phyloP scores from a whole-genome alignment of 2,888 invertebrate species.

The Apamea monoglypha region DNA sequence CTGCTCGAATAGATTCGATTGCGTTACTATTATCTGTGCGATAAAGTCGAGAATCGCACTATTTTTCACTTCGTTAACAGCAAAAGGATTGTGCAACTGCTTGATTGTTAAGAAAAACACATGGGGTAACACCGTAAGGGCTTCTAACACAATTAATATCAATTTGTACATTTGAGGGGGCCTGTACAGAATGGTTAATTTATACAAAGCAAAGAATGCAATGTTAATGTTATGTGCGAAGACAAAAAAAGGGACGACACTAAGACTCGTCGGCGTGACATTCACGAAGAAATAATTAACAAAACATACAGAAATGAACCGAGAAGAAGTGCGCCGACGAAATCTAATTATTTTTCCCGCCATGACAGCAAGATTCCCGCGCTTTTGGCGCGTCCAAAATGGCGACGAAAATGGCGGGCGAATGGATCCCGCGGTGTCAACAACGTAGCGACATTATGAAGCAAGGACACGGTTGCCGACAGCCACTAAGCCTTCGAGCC shows the following conservation, averaged over 20 bases:
- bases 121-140: slow-evolving; percentile 83
- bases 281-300: slow-evolving; percentile 86
- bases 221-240: too few relatives aligned
- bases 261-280: slow-evolving; percentile 73
- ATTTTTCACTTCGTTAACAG: slow-evolving; percentile 65
- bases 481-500: slow-evolving; percentile 85
- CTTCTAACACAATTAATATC: slow-evolving; percentile 89
- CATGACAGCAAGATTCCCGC: slow-evolving; percentile 87
- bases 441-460: slow-evolving; percentile 85
- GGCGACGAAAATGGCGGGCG: slow-evolving; percentile 76
- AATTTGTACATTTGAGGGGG: slow-evolving; percentile 83
- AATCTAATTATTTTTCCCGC: slow-evolving; percentile 89
- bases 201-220: slow-evolving; percentile 60
- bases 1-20: slow-evolving; percentile 69
- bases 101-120: slow-evolving; percentile 89
- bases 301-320: slow-evolving; percentile 88
- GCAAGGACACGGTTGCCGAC: slow-evolving; percentile 83
- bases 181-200: slow-evolving; percentile 67
- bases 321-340: slow-evolving; percentile 81
- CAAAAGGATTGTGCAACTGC: slow-evolving; percentile 76
- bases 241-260: slow-evolving; percentile 67
- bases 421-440: slow-evolving; percentile 81
- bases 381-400: slow-evolving; percentile 82
- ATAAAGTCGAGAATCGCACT: slow-evolving; percentile 70
- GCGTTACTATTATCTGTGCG: slow-evolving; percentile 68